Evolutionary conservation across 2,797 vertebrate species (phyloP), one percentile per base, ranked within the genome.

Genomic region (Leontopithecus rosalia): DNA sequence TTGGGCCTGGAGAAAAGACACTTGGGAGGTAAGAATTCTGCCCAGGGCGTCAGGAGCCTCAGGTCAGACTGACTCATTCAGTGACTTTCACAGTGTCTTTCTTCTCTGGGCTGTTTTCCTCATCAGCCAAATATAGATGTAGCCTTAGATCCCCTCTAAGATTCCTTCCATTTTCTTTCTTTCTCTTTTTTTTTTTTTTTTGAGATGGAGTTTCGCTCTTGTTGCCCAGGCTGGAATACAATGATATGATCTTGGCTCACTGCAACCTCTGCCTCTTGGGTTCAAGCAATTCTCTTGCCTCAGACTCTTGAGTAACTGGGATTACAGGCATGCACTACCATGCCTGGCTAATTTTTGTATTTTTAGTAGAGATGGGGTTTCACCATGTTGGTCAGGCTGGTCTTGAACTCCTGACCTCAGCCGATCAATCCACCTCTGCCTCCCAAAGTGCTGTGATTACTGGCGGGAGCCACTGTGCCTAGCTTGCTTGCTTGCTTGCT

Each of bases 1-100:
- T 33, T 36, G 43, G 39, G 48, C 33, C 75, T 75, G 57, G 61
- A 96, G 57, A 70, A 91, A 96, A 33, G 48, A 57, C 15, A 12
- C 43, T 5, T 48, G 36, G 76, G 26, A 15, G 24, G 43, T 22
- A 75, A 76, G 80, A 77, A 81, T 57, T 3, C 2, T 43, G 22
- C 33, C n/a, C 57, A 15, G 13, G 48, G 75, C 30, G 0, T 82
- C 61, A 41, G 83, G 36, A 89, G 36, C 4, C 4, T 52, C 15
- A 0, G 8, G 10, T 57, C 48, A 48, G 33, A 50, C 41, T 28
- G 19, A 50, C 33, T 22, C 64, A 43, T 39, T 36, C 7, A 1
- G 33, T n/a, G 33, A 28, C 4, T 39, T 26, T 52, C 52, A 33
- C 0, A 43, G 10, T 0, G 1, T 13, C 33, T 14, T 76, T 55